Base-by-base conservation (phyloP, 1,140 invertebrate genomes). In the Homalodisca vitripennis region DNA sequence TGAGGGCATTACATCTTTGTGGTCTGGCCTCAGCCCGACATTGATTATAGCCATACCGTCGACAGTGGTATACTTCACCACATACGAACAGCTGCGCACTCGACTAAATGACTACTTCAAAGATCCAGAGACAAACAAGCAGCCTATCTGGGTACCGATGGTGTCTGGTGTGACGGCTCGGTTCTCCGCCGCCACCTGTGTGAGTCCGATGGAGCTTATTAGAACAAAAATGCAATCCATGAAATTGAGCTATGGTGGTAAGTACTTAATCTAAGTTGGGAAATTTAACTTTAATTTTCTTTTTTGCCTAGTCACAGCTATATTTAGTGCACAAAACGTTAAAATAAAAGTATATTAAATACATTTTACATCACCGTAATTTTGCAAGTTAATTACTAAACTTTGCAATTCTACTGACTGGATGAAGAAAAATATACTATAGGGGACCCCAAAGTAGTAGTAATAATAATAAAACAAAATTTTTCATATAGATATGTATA, bases 191-290 rank as follows among this genome's bases (percentile, higher is more conserved):
- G 95, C 93, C 0, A 90, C 90, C 24, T 77, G 94, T 73, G 94
- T 99, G 14, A 97, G 91, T 79, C 98, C 98, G 22, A 80, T 99
- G 73, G 98, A 99, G 83, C 85, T 99, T 73, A 88, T 98, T 67
- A 86, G 97, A 77, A 99, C 97, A 1, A 98, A 98, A 84, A 97
- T 99, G 93, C 98, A 99, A 78, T 98, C 96, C 0, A 88, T 94
- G 77, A 91, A 88, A 79, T 83, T 98, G 71, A 92, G 88, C 72
- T 97, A 98, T 80, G 81, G 82, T 74, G 91, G 93, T 93, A 84
- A 68, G 63, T 31, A n/a, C n/a, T n/a, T n/a, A n/a, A n/a, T n/a
- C n/a, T n/a, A n/a, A n/a, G n/a, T n/a, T n/a, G n/a, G n/a, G n/a
- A n/a, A n/a, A n/a, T n/a, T n/a, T n/a, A n/a, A n/a, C n/a, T n/a